phyloP scores from a whole-genome alignment of 2,888 invertebrate species.

The Leptinotarsa peninsularis region DNA sequence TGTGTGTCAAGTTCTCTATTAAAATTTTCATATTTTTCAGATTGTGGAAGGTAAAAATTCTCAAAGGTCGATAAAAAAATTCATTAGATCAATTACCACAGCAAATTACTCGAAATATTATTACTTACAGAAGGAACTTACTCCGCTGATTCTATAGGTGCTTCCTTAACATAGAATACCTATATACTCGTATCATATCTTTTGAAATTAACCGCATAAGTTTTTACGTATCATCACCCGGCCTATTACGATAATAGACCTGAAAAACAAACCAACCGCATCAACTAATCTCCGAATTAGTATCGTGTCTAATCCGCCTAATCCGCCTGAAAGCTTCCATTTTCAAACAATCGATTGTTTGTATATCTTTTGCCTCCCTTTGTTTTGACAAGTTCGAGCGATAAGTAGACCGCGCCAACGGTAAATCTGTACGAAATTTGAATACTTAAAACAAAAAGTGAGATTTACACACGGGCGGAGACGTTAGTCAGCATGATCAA shows the following conservation, averaged over 20 bases:
- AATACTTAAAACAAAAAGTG: background rate
- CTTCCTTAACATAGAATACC: too few species aligned
- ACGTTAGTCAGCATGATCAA: background rate
- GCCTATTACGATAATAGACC: background rate
- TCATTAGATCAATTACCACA: too few species aligned
- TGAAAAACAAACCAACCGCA: conserved; percentile 7
- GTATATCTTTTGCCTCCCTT: conserved; percentile 3
- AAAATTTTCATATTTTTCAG: too few species aligned
- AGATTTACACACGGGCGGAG: background rate
- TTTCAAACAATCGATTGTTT: conserved; percentile 9
- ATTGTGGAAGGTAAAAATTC: too few species aligned
- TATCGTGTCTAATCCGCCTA: conserved; percentile 20
- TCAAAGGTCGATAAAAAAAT: too few species aligned
- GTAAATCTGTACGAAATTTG: conserved; percentile 26
- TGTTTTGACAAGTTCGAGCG: conserved; percentile 31
- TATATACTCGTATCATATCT: too few species aligned
- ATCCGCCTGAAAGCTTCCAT: conserved; percentile 15
- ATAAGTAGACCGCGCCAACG: conserved; percentile 30
- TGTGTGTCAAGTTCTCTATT: too few species aligned
- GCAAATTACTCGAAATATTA: too few species aligned
- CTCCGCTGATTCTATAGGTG: too few species aligned
- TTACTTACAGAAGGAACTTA: too few species aligned
- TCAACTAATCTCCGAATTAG: conserved; percentile 4
- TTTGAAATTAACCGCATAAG: too few species aligned
- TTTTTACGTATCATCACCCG: background rate